Conservation (phyloP, 1,140 invertebrate species). For the Globodera ellingtonae region DNA sequence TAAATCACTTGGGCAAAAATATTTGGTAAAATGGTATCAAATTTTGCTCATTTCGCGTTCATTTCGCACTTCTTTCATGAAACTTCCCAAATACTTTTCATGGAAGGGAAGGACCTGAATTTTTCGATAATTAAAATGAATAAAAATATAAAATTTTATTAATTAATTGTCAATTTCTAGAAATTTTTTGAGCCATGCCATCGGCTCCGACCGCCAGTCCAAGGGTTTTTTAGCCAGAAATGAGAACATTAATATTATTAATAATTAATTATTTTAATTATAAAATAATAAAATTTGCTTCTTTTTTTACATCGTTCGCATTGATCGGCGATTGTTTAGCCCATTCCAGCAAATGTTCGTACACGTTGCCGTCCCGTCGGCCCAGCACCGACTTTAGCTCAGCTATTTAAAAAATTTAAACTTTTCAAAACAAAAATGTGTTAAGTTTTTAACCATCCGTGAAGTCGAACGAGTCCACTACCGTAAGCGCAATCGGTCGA, state of each 20-base stretch:
- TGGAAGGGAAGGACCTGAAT: conserved; percentile 33
- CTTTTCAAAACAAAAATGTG: no score
- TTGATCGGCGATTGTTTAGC: conserved; percentile 85
- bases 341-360: conserved; percentile 82
- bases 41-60: conserved; percentile 26
- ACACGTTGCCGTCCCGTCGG: conserved; percentile 86
- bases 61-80: conserved; percentile 26
- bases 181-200: not conserved
- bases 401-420: not conserved
- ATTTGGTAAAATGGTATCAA: not conserved
- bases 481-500: conserved; percentile 81
- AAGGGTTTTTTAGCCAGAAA: no score
- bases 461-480: conserved; percentile 89
- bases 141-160: conserved; percentile 2
- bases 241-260: not conserved
- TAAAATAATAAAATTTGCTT: not conserved
- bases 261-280: not conserved
- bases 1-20: no score
- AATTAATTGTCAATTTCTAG: not conserved
- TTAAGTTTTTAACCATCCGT: conserved; percentile 71
- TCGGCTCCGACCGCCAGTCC: no score
- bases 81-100: conserved; percentile 31
- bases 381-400: conserved; percentile 81
- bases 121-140: not conserved
- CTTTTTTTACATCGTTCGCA: conserved; percentile 69